Percentiles rank a stretch among this genome's conserved stretches.
These are phyloP conservation scores for Lottia scabra DNA, from an alignment of 2,888 invertebrate genomes.

Conservation along the genomic window DNA sequence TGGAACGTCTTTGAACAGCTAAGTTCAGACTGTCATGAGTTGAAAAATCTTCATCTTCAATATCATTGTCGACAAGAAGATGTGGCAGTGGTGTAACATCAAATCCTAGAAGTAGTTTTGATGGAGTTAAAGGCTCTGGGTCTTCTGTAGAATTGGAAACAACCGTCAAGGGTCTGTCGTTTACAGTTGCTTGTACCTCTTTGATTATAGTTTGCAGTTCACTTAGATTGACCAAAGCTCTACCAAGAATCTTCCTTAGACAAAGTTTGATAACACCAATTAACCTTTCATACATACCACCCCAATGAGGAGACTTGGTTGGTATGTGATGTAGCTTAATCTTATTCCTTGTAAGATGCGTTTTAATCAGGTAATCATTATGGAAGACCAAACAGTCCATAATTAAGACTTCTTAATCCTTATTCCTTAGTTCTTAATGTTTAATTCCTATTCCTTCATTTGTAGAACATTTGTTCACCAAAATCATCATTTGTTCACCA, in stretches of 20 bases:
- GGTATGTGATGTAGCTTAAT: neutral
- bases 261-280: neutral
- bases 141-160: neutral
- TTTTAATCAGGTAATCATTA: no score
- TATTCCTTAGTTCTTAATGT: no score
- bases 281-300: neutral
- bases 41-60: neutral
- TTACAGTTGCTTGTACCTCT: neutral
- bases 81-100: neutral
- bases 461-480: no score
- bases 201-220: neutral
- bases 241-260: neutral
- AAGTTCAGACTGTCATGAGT: neutral
- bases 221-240: neutral
- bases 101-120: neutral
- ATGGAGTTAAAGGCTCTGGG: neutral
- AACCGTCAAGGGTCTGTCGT: neutral
- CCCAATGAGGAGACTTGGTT: constrained; percentile 1
- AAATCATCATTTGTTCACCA: no score
- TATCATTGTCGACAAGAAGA: neutral
- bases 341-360: neutral
- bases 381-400: no score
- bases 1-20: neutral
- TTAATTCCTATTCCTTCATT: no score
- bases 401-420: no score